Percentiles rank a stretch among this genome's conserved stretches.
These are phyloP conservation scores for Formica aserva DNA, from an alignment of 2,888 invertebrate genomes.

Conservation along the genomic window DNA sequence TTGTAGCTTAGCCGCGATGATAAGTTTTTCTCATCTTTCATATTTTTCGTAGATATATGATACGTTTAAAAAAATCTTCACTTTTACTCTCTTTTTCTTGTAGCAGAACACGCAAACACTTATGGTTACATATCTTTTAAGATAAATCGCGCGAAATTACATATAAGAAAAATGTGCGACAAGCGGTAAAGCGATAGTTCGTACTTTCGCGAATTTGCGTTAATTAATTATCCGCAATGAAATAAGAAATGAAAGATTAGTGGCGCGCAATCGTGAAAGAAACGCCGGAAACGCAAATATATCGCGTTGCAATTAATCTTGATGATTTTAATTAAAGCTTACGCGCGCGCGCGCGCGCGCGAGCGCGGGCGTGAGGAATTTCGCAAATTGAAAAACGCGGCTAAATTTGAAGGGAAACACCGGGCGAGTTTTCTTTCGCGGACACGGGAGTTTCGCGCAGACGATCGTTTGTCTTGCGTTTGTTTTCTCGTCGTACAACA, in stretches of 20 bases:
- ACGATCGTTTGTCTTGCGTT: constrained; percentile 50
- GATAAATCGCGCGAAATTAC: neutral
- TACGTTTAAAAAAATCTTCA: neutral
- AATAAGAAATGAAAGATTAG: constrained; percentile 27
- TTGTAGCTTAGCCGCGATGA: neutral
- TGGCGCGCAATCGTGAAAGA: constrained; percentile 25
- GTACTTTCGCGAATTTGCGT: constrained; percentile 9
- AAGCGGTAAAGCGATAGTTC: constrained; percentile 6
- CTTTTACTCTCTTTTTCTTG: neutral
- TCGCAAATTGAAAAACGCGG: constrained; percentile 54
- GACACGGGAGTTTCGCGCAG: neutral
- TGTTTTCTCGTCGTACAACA: constrained; percentile 8
- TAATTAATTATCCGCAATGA: constrained; percentile 42
- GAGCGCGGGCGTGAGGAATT: constrained; percentile 8
- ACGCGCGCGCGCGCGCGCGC: neutral
- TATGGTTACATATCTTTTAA: neutral
- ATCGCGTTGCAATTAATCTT: constrained; percentile 42
- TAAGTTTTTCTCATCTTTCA: neutral
- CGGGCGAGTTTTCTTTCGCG: neutral
- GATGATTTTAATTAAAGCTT: constrained; percentile 53
- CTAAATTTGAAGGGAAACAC: constrained; percentile 43
- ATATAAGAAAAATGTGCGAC: neutral
- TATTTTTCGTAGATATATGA: neutral
- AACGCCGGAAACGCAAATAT: constrained; percentile 28
- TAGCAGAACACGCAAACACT: neutral